phyloP scores from a whole-genome alignment of 1,140 invertebrate species.

The Berghia stephanieae region DNA sequence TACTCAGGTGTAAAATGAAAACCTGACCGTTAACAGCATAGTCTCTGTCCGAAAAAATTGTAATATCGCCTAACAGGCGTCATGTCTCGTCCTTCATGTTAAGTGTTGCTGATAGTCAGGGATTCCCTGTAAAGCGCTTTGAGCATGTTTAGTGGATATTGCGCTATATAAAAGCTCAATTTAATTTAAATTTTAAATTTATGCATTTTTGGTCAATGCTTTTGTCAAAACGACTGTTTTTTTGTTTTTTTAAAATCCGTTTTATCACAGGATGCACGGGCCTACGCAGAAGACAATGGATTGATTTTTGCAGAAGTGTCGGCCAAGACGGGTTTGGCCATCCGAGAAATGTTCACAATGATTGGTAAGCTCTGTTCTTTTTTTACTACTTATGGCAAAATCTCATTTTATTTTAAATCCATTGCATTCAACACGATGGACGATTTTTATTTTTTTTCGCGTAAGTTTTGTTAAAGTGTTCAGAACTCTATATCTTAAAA shows the following conservation, averaged over 20 bases:
- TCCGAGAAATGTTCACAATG: slow-evolving; percentile 98
- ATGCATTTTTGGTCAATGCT: neutral
- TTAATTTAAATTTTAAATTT: neutral
- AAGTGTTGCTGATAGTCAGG: too few species aligned
- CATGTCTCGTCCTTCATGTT: too few species aligned
- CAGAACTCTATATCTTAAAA: neutral
- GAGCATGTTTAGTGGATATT: too few species aligned
- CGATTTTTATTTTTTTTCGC: neutral
- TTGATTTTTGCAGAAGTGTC: slow-evolving; percentile 99
- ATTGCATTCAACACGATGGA: neutral
- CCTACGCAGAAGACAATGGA: slow-evolving; percentile 98
- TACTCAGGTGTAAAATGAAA: too few species aligned
- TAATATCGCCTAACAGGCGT: too few species aligned
- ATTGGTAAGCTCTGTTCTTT: slow-evolving; percentile 78
- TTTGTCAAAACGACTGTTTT: neutral
- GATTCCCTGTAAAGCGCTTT: too few species aligned
- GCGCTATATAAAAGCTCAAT: too few species aligned
- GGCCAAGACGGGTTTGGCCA: slow-evolving; percentile 99
- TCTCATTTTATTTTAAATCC: too few species aligned
- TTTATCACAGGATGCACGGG: slow-evolving; percentile 82
- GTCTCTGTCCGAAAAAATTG: too few species aligned
- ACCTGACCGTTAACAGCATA: too few species aligned
- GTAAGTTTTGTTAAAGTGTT: neutral
- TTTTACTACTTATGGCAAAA: neutral
- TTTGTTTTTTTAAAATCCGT: neutral